Evolutionary conservation across 2,797 vertebrate species (phyloP).

Genomic region (Brachyalestes nurse): DNA sequence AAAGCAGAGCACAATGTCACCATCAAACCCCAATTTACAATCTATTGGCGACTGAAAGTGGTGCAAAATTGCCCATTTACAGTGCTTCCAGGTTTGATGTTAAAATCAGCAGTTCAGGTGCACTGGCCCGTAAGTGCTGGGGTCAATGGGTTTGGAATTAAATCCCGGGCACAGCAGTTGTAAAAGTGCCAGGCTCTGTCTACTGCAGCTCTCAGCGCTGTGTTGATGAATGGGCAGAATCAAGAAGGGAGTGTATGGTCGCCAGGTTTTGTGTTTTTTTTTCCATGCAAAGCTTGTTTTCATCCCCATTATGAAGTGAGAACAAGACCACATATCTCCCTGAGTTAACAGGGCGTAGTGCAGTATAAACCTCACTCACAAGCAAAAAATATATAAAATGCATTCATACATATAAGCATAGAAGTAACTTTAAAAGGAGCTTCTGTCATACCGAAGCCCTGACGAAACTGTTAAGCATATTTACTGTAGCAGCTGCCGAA

Average conservation of each 20-base stretch:
- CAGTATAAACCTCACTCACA: constrained; percentile 14
- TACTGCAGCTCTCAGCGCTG: constrained; percentile 4
- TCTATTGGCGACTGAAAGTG: constrained; percentile 18
- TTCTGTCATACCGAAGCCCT: constrained; percentile 24
- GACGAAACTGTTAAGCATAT: constrained; percentile 42
- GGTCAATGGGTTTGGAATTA: constrained; percentile 49
- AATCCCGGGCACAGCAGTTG: constrained; percentile 22
- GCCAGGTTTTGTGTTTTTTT: neutral
- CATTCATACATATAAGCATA: neutral
- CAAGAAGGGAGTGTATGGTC: neutral
- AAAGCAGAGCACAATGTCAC: neutral
- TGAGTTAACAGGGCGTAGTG: neutral
- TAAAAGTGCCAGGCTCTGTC: constrained; percentile 21
- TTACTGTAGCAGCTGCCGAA: constrained; percentile 36
- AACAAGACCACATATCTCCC: neutral
- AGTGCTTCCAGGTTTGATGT: constrained; percentile 35
- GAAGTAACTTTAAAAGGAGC: constrained; percentile 26
- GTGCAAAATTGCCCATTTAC: constrained; percentile 45
- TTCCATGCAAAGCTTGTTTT: constrained; percentile 25
- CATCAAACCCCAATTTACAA: constrained; percentile 27
- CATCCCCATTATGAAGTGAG: constrained; percentile 1
- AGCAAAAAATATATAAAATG: neutral
- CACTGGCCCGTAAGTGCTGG: constrained; percentile 18
- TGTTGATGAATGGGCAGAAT: constrained; percentile 28
- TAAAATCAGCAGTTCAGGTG: constrained; percentile 30